Evolutionary conservation across 92 coral and sea anemone species (phyloP).

Genomic region (Epizoanthus stellaris): DNA sequence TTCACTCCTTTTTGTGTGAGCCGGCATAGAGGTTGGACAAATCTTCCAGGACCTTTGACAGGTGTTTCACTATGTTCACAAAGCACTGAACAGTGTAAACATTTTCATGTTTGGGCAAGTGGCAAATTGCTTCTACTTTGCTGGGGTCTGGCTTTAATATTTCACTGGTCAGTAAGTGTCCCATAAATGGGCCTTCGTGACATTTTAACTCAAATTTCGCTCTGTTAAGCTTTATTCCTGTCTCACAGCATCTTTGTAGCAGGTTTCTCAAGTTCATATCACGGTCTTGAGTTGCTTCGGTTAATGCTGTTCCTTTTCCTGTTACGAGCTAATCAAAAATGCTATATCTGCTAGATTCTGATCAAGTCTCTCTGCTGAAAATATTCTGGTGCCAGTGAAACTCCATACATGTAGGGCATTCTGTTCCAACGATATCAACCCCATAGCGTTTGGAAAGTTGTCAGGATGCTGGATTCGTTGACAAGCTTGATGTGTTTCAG

Average conservation of each 20-base stretch:
- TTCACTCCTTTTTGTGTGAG: conserved; percentile 45
- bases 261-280: conserved; percentile 11
- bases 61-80: conserved; percentile 31
- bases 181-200: conserved; percentile 48
- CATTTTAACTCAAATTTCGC: conserved; percentile 27
- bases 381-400: conserved; percentile 32
- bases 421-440: conserved; percentile 36
- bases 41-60: conserved; percentile 31
- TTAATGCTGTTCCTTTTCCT: neutral
- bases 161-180: conserved; percentile 52
- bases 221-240: conserved; percentile 16
- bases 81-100: conserved; percentile 19
- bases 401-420: conserved; percentile 53
- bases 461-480: conserved; percentile 60
- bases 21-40: conserved; percentile 46
- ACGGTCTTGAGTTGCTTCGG: neutral
- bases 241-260: conserved; percentile 11
- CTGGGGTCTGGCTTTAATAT: conserved; percentile 64
- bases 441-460: conserved; percentile 57
- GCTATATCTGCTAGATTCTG: conserved; percentile 43
- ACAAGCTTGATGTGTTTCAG: conserved; percentile 54
- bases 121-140: conserved; percentile 58
- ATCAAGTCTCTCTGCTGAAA: conserved; percentile 47
- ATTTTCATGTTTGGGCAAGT: conserved; percentile 43
- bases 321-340: conserved; percentile 61